A percentile compares a stretch with the other conserved stretches of the same genome.
phyloP scores from a whole-genome alignment of 2,888 invertebrate species.

The Eumerus sabulonum region DNA sequence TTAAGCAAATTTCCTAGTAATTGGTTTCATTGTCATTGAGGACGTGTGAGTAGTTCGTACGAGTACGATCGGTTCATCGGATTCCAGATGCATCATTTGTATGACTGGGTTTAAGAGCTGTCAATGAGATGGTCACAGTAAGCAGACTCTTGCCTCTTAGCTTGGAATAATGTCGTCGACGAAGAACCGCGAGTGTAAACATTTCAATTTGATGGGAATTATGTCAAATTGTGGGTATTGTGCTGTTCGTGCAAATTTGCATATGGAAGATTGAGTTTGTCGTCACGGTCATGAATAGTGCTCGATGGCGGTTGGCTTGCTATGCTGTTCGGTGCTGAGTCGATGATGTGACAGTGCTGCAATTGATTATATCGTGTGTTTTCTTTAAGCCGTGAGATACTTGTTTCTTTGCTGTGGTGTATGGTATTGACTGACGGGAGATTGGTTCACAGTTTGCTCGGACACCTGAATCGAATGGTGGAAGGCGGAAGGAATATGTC shows the following conservation, averaged over 20 bases:
- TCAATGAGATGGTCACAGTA: no score
- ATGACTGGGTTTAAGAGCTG: conserved; percentile 48
- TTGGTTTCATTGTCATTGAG: conserved; percentile 49
- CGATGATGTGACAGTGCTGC: conserved; percentile 2
- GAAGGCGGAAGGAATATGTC: no score
- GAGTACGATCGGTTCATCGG: no score
- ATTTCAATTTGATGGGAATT: conserved; percentile 68
- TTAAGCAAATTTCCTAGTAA: conserved; percentile 51
- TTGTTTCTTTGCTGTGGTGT: conserved; percentile 14
- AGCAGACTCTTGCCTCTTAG: no score
- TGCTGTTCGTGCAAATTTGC: conserved; percentile 65
- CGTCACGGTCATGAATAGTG: conserved; percentile 55
- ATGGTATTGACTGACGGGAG: no score
- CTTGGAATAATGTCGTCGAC: conserved; percentile 58
- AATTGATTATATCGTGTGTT: conserved; percentile 32
- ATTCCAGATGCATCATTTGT: conserved; percentile 17
- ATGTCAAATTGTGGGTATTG: conserved; percentile 68
- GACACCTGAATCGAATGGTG: no score
- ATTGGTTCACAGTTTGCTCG: no score
- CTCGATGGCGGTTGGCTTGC: conserved; percentile 10
- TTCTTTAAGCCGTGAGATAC: conserved; percentile 40
- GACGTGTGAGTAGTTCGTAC: background rate
- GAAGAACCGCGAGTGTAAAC: conserved; percentile 57
- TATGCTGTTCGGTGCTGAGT: no score
- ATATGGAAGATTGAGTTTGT: conserved; percentile 58